Conservation (phyloP, 2,113 vertebrate genomes). For the Erythrolamprus reginae region DNA sequence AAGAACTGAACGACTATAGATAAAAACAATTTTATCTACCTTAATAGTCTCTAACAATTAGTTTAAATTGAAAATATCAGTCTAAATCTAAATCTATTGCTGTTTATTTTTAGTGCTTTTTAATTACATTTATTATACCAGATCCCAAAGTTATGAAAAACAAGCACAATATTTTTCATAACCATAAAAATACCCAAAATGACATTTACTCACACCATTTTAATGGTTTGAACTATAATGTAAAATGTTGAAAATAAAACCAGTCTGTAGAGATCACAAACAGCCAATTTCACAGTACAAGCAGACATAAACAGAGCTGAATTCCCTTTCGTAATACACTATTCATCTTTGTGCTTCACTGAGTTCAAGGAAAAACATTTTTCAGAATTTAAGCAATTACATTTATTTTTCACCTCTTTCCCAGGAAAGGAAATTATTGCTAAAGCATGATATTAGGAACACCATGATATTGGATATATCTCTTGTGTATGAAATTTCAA, state of each 20-base stretch:
- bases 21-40: neutral
- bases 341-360: constrained; percentile 72
- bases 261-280: constrained; percentile 64
- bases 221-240: constrained; percentile 35
- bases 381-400: constrained; percentile 73
- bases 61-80: neutral
- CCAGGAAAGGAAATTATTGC: constrained; percentile 60
- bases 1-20: neutral
- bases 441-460: constrained; percentile 65
- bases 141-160: constrained; percentile 26
- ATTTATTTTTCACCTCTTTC: constrained; percentile 58
- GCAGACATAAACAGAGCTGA: constrained; percentile 68
- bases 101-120: constrained; percentile 18
- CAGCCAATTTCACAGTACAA: constrained; percentile 76
- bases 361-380: constrained; percentile 72
- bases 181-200: constrained; percentile 23
- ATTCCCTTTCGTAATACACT: constrained; percentile 73
- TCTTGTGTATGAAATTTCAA: constrained; percentile 69
- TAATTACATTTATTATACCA: constrained; percentile 3
- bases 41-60: neutral
- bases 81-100: neutral
- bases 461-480: constrained; percentile 53
- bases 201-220: constrained; percentile 34
- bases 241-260: constrained; percentile 55
- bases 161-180: constrained; percentile 19